phyloP scores from a whole-genome alignment of 2,797 vertebrate species.

The Liparis tanakae region DNA sequence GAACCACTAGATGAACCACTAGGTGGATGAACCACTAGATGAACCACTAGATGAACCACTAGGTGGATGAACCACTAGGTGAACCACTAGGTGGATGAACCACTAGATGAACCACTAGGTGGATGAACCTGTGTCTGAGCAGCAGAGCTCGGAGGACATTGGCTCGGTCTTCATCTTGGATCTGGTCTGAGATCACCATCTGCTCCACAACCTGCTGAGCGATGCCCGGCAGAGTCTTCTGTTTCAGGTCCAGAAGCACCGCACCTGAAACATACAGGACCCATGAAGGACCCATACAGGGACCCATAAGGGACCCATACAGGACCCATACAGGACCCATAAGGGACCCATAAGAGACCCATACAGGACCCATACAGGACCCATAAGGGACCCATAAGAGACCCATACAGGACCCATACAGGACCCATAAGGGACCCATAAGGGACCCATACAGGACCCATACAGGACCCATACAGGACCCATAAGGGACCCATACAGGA shows the following conservation, averaged over 20 bases:
- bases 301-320: too few relatives aligned
- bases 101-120: too few relatives aligned
- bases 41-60: not conserved
- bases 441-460: too few relatives aligned
- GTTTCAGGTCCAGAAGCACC: constrained; percentile 90
- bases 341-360: too few relatives aligned
- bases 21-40: not conserved
- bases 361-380: too few relatives aligned
- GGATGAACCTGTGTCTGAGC: constrained; percentile 89
- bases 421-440: too few relatives aligned
- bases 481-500: too few relatives aligned
- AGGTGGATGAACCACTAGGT: not conserved
- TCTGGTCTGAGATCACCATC: constrained; percentile 94
- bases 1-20: not conserved
- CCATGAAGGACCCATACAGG: too few relatives aligned
- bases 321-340: too few relatives aligned
- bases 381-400: too few relatives aligned
- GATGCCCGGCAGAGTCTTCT: constrained; percentile 90
- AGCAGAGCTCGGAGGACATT: constrained; percentile 89
- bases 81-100: not conserved
- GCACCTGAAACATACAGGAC: constrained; percentile 79
- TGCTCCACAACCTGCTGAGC: constrained; percentile 94
- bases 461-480: too few relatives aligned
- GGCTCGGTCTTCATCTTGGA: constrained; percentile 88
- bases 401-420: too few relatives aligned